Evolutionary conservation across 53 echinoderm and acorn worm genomes (phyloP), one percentile per base, ranked within the genome.

Genomic region (Hippasteria phrygiana): DNA sequence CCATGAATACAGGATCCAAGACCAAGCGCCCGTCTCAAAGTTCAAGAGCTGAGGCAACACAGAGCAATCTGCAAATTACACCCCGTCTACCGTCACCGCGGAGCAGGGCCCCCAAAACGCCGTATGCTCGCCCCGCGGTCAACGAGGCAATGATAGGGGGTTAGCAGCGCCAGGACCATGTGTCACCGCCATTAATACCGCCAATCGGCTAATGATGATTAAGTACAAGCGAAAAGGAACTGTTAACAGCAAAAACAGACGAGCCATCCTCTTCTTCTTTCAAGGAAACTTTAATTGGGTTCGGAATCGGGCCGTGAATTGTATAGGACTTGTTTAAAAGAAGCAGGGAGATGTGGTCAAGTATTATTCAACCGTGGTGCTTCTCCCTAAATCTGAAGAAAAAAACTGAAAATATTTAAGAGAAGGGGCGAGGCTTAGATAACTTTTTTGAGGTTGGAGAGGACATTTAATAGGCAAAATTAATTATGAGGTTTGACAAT

Each of bases 131-230:
- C 28, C 12, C 4, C 14, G 46, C 34, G 29, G 40, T 56, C 41
- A 40, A 79, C 38, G 40, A 38, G 66, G 28, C 65, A 82, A 45
- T 82, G 81, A 79, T 59, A 11, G 79, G 56, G 14, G 55, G 56
- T 37, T 8, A 43, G 33, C 36, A 31, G 64, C n/a, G 10, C 28
- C 0, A 67, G 69, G 33, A n/a, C 64, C 82, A 65, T 65, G 82
- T 82, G 82, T 82, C 82, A 82, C 8, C 7, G 46, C 34, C 66
- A 82, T 82, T 82, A 82, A 82, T 82, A 82, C 46, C 22, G 31
- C 66, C 82, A 56, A 22, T 66, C 28, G 82, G 64, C 64, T 82
- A 82, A 82, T 82, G 82, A 82, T 82, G 82, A 82, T 82, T 82
- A 82, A 82, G 65, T 64, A 82, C 82, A 82, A 82, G 66, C 66